These are phyloP conservation scores for Cygnus olor DNA, from an alignment of 2,797 vertebrate genomes.

Conservation along the genomic window DNA sequence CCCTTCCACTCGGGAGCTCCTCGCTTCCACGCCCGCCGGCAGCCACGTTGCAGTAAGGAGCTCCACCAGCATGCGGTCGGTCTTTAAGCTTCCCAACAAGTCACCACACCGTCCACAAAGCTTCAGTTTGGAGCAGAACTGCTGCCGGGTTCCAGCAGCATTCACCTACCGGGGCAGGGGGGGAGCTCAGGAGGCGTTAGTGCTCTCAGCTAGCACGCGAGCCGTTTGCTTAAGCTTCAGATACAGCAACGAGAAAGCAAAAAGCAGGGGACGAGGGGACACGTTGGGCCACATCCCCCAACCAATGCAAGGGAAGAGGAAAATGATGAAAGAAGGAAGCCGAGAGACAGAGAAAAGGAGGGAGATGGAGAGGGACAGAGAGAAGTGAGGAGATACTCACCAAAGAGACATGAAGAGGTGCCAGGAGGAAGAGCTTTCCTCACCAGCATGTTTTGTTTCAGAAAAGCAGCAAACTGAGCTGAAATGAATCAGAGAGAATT, in stretches of 20 bases:
- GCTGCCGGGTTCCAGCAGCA: background rate
- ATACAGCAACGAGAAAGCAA: background rate
- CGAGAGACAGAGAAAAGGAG: background rate
- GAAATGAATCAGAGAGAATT: constrained; percentile 87
- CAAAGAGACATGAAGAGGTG: constrained; percentile 95
- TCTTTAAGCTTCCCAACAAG: too few species aligned
- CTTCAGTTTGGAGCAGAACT: background rate
- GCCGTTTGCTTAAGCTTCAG: background rate
- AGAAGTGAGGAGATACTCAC: constrained; percentile 87
- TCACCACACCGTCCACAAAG: background rate
- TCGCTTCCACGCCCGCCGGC: background rate
- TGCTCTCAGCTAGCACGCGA: background rate
- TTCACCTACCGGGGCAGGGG: background rate
- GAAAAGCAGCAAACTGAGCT: constrained; percentile 99
- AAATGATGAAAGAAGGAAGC: background rate
- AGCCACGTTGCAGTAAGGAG: background rate
- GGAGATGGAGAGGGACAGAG: background rate
- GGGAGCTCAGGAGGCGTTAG: background rate
- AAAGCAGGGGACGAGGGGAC: background rate
- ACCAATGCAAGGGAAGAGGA: background rate
- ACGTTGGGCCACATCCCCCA: background rate
- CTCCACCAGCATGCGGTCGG: rapidly evolving
- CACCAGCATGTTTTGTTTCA: constrained; percentile 99
- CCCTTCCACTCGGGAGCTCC: background rate
- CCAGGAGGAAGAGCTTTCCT: constrained; percentile 98